Evolutionary conservation across 2,113 vertebrate species (phyloP), one percentile per base, ranked within the genome.

Genomic region (Orientallactaga bullata): DNA sequence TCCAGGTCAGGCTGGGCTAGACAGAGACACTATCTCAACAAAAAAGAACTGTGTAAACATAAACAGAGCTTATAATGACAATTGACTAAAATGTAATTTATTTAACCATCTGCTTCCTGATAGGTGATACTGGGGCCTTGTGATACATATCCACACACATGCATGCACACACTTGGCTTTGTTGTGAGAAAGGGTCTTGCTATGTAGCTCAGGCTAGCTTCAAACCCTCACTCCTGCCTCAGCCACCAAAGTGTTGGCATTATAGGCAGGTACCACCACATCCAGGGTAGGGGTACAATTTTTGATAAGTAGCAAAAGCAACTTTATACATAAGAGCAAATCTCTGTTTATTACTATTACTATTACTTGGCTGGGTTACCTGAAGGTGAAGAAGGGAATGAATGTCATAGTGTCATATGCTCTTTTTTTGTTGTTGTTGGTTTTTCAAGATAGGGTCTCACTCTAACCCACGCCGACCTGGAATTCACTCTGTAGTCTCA

Each of bases 301-400:
- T 93, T 66, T 79, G 24, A 23, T 68, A 86, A 78, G 18, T 20
- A 55, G 26, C n/a, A 63, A 79, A 90, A 88, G 51, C 5, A 73
- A 47, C 26, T 35, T 87, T 74, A 26, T 51, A 85, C 10, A 35
- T 71, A 74, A 91, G 89, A 93, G 42, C 32, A 76, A 39, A 7
- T 84, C 23, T 93, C 7, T 51, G 87, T 72, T 88, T 82, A 32
- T 91, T 76, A 83, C 55, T 91, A 23, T 58, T 94, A 47, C 55
- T 55, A 55, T 55, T 65, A 65, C 39, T 85, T 88, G 73, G 2
- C 47, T 90, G 4, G 15, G 81, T 80, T 91, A 82, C 58, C 78
- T 66, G 7, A 85, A 16, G 61, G 18, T 78, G 47, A 91, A 47
- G 42, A 90, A 68, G 65, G 30, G 28, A 93, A 71, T 24, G 71